Conservation (phyloP, 2,113 vertebrate genomes). For the Actenoides hombroni region DNA sequence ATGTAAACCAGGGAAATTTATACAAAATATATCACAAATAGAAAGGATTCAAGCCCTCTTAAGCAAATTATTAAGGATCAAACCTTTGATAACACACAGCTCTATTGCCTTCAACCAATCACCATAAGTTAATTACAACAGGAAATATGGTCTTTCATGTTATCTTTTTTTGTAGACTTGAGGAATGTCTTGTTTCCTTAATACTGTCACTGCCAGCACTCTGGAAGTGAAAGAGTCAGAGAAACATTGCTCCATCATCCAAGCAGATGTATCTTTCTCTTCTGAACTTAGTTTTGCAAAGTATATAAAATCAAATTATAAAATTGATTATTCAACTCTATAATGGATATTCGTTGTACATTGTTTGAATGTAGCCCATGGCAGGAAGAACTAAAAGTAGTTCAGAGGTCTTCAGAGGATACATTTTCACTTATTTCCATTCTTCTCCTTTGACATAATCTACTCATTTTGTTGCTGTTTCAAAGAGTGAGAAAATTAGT, state of each 20-base stretch:
- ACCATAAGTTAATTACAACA: not conserved
- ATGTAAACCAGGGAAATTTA: not conserved
- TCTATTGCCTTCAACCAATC: not conserved
- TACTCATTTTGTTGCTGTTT: not conserved
- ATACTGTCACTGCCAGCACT: not conserved
- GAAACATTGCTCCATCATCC: not conserved
- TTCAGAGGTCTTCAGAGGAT: not conserved
- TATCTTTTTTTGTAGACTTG: not conserved
- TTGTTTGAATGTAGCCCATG: not conserved
- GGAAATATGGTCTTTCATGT: not conserved
- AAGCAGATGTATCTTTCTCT: not conserved
- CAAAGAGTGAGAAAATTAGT: not conserved
- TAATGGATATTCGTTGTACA: slow-evolving; percentile 13
- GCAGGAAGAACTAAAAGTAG: slow-evolving; percentile 15
- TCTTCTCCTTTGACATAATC: not conserved
- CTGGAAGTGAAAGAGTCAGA: not conserved
- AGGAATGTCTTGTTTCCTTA: not conserved
- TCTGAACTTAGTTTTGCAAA: not conserved
- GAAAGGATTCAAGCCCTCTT: not conserved
- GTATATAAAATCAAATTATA: not conserved
- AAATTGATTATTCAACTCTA: not conserved
- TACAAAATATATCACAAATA: not conserved
- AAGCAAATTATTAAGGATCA: not conserved
- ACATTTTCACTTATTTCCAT: not conserved
- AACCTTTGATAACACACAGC: not conserved